Conservation (phyloP, 2,797 vertebrate genomes). For the Chelon labrosus region DNA sequence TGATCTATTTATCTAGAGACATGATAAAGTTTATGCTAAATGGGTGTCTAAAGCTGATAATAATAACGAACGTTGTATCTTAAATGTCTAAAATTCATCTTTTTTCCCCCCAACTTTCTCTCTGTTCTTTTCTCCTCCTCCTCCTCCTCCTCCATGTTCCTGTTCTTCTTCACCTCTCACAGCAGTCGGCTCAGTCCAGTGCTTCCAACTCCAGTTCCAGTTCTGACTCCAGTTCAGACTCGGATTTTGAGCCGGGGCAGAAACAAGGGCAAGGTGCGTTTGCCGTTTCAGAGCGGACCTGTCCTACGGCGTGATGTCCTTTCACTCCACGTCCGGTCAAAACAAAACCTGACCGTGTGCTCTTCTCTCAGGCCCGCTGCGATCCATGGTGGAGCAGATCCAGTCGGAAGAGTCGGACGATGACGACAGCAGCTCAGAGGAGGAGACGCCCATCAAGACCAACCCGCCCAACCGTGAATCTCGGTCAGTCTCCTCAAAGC, state of each 20-base stretch:
- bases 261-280: constrained; percentile 94
- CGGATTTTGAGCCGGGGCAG: constrained; percentile 96
- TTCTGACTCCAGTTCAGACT: constrained; percentile 97
- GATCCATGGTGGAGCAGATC: constrained; percentile 97
- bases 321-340: neutral
- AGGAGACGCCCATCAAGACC: constrained; percentile 91
- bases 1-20: too few species aligned
- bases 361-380: constrained; percentile 84
- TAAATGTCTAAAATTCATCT: too few species aligned
- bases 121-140: too few species aligned
- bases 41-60: too few species aligned
- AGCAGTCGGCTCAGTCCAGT: constrained; percentile 94
- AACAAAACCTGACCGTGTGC: neutral
- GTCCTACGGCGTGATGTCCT: neutral
- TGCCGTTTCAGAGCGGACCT: too few species aligned
- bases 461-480: constrained; percentile 92
- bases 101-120: too few species aligned
- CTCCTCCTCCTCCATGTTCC: too few species aligned
- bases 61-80: too few species aligned
- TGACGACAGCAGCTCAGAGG: constrained; percentile 95
- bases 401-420: constrained; percentile 97
- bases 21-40: too few species aligned
- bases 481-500: constrained; percentile 83
- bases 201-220: constrained; percentile 95
- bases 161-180: constrained; percentile 6